Base-by-base conservation (phyloP, 92 coral and sea anemone species). In the Bergia sp. region DNA sequence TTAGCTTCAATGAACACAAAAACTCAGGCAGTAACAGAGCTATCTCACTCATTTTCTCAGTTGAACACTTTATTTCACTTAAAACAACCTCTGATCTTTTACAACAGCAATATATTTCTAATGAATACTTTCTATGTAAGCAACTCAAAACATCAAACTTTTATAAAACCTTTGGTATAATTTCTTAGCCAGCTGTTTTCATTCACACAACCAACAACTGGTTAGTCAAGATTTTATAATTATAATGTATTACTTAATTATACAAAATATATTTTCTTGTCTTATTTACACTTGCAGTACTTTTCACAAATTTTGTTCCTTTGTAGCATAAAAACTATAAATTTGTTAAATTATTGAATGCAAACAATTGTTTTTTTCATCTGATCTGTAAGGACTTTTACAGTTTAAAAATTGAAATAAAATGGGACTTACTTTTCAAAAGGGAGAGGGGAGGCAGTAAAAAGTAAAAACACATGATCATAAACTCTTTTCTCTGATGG, bases 221-320 rank as follows among this genome's bases (percentile, higher is more conserved):
- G 44, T 44, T 9, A 37, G 20, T 37, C 39, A 73, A 29, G 3
- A 0, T 73, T 5, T 74, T 10, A 12, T 10, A 9, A 23, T 0
- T 72, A 29, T n/a, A 5, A 15, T 37, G 1, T 37, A 39, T 39
- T 38, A 74, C 45, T 74, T 7, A 40, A 74, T 74, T 38, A 29
- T 29, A 29, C 29, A 37, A 74, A 6, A 74, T 74, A 39, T 37
- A 36, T 74, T 39, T 5, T 74, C 45, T 74, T 29, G 29, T 74
- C 12, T 44, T 73, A 3, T 73, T 73, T 57, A 57, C 65, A 57
- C 65, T 57, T 11, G 65, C 7, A 21, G 8, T 21, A 18, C 37
- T 73, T 38, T 73, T 73, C 15, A 73, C 77, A 73, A 73, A 73
- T 12, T 57, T 73, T 73, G 77, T 73, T n/a, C 75, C 38, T 69